Conservation (phyloP, 2,113 vertebrate species). For the Pongo pygmaeus region DNA sequence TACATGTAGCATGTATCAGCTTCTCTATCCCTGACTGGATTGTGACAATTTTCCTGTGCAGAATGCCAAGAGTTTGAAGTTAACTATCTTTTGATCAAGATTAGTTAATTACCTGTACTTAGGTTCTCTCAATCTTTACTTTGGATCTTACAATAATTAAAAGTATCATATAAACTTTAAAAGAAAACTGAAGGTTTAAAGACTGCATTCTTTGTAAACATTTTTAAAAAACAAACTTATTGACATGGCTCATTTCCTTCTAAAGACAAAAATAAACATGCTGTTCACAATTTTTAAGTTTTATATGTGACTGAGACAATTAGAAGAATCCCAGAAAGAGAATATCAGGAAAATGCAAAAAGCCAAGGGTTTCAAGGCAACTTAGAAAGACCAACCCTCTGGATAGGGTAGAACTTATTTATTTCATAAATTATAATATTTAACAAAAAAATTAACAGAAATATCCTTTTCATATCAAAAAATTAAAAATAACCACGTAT, state of each 20-base stretch:
- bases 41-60: neutral
- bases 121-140: neutral
- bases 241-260: neutral
- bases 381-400: neutral
- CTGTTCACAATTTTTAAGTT: neutral
- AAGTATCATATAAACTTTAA: neutral
- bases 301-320: neutral
- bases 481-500: neutral
- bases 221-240: neutral
- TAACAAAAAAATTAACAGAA: neutral
- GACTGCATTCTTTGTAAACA: neutral
- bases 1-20: accelerated
- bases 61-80: neutral
- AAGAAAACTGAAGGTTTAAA: neutral
- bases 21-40: neutral
- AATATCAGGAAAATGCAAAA: neutral
- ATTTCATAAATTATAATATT: neutral
- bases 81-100: neutral
- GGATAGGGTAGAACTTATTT: neutral
- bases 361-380: neutral
- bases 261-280: neutral
- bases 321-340: neutral
- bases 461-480: neutral
- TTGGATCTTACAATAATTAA: neutral
- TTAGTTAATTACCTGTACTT: neutral